These are phyloP conservation scores for Acanthurus lineatus DNA, from an alignment of 2,797 vertebrate species.

Conservation along the genomic window DNA sequence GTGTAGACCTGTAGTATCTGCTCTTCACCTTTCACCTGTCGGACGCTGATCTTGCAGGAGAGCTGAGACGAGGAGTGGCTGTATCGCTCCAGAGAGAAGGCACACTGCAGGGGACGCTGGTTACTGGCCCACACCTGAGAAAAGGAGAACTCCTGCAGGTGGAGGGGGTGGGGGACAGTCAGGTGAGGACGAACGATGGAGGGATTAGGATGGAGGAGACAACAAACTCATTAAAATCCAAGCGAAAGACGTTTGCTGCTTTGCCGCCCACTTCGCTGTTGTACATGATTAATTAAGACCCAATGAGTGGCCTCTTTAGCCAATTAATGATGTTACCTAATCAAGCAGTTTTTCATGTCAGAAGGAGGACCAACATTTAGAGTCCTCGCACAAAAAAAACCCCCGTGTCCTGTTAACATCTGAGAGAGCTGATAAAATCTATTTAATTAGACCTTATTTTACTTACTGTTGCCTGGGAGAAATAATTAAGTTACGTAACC, in stretches of 20 bases:
- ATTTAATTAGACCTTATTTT: conserved; percentile 23
- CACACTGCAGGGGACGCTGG: conserved; percentile 92
- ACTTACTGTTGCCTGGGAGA: conserved; percentile 29
- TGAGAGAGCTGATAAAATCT: conserved; percentile 11
- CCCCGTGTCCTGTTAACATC: conserved; percentile 5
- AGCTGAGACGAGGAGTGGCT: conserved; percentile 90
- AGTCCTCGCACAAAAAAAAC: too few relatives aligned
- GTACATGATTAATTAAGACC: conserved; percentile 68
- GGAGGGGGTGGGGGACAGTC: conserved; percentile 28
- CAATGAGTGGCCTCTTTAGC: conserved; percentile 67
- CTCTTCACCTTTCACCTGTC: conserved; percentile 94
- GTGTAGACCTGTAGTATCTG: conserved; percentile 90
- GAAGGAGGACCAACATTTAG: conserved; percentile 20
- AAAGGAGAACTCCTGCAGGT: conserved; percentile 92
- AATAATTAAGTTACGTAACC: conserved; percentile 21
- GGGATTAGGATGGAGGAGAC: conserved; percentile 39
- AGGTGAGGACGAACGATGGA: conserved; percentile 34
- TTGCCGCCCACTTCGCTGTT: conserved; percentile 64
- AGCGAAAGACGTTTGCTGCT: conserved; percentile 39
- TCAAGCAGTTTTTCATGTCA: conserved; percentile 55
- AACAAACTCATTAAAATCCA: conserved; percentile 56
- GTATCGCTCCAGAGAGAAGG: conserved; percentile 95
- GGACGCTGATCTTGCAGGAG: conserved; percentile 92
- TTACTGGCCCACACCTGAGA: conserved; percentile 93
- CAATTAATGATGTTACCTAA: conserved; percentile 66